These are phyloP conservation scores for Diglossa brunneiventris DNA, from an alignment of 2,113 vertebrate genomes.

Conservation along the genomic window DNA sequence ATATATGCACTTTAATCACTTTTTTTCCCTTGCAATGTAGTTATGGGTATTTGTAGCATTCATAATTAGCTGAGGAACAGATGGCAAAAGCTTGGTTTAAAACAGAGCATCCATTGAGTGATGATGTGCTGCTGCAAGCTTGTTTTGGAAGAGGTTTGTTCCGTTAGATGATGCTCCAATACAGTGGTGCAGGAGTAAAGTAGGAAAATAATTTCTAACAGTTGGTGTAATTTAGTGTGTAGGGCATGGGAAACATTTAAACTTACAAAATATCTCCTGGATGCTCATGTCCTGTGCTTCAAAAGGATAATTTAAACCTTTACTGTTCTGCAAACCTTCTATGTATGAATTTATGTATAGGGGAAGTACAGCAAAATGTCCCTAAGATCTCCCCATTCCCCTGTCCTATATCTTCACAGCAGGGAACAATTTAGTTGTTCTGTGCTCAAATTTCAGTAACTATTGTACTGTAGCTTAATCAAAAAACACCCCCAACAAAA, in stretches of 20 bases:
- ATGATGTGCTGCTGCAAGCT: conserved; percentile 14
- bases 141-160: neutral
- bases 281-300: neutral
- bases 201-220: neutral
- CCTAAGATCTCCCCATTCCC: neutral
- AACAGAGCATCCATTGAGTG: conserved; percentile 10
- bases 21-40: neutral
- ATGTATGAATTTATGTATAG: neutral
- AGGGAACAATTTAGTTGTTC: neutral
- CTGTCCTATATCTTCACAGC: neutral
- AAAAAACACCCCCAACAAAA: neutral
- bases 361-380: neutral
- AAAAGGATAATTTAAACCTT: neutral
- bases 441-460: neutral
- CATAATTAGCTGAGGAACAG: conserved; percentile 65
- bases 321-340: neutral
- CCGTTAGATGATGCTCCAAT: neutral
- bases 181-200: neutral
- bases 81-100: conserved; percentile 54
- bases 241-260: neutral
- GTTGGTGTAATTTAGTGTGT: neutral
- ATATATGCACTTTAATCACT: neutral
- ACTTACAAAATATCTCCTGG: neutral
- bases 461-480: neutral
- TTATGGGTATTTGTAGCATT: conserved; percentile 51